Percentiles rank a stretch among this genome's conserved stretches.
Conservation (phyloP, 1,140 invertebrate species). For the Ganaspis sp. region DNA sequence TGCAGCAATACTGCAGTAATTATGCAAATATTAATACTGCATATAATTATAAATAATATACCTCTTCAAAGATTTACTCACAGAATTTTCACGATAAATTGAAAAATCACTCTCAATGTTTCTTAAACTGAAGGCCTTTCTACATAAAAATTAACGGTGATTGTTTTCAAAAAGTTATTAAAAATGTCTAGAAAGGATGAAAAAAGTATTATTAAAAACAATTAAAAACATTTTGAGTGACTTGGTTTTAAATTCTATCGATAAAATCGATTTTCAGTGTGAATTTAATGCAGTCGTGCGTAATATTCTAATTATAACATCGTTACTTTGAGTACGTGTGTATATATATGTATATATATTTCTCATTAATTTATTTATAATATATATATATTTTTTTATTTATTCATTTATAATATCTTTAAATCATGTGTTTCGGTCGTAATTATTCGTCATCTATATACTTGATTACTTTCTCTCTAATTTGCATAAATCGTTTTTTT, state of each 20-base stretch:
- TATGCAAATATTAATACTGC: too few relatives aligned
- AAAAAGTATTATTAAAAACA: background rate
- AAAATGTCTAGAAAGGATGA: background rate
- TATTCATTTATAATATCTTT: constrained; percentile 48
- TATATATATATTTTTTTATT: constrained; percentile 44
- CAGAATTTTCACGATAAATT: background rate
- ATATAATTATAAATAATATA: too few relatives aligned
- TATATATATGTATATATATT: constrained; percentile 50
- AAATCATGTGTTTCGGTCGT: constrained; percentile 56
- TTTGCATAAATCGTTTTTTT: constrained; percentile 62
- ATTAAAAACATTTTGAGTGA: constrained; percentile 17
- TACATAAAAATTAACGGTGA: background rate
- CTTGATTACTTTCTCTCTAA: constrained; percentile 72
- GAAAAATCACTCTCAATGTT: constrained; percentile 14
- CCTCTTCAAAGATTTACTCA: background rate
- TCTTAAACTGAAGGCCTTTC: background rate
- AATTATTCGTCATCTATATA: constrained; percentile 57
- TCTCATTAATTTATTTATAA: constrained; percentile 43
- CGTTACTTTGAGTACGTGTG: constrained; percentile 47
- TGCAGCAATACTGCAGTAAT: too few relatives aligned
- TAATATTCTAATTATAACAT: constrained; percentile 49
- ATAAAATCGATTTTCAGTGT: constrained; percentile 29
- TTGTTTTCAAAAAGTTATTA: background rate
- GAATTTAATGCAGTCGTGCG: constrained; percentile 39
- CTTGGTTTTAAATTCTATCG: constrained; percentile 6